phyloP scores from a whole-genome alignment of 2,888 invertebrate species.

The Lapara coniferarum region DNA sequence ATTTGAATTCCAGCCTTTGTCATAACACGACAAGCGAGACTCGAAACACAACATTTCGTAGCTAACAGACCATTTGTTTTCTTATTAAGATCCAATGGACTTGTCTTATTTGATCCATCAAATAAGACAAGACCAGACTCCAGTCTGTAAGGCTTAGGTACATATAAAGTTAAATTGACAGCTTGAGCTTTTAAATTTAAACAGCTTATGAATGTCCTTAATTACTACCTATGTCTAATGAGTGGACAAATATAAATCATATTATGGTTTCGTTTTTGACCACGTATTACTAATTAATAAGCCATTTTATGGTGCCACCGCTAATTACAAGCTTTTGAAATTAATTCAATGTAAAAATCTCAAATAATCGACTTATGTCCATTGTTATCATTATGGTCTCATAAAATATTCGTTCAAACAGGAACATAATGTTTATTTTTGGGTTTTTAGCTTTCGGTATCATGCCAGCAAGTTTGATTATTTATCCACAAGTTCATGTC shows the following conservation, averaged over 20 bases:
- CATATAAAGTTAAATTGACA: background rate
- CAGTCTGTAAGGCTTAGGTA: slow-evolving; percentile 34
- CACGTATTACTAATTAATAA: too few relatives aligned
- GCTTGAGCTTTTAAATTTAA: background rate
- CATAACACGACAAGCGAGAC: slow-evolving; percentile 31
- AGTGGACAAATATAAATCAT: background rate
- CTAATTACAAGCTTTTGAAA: too few relatives aligned
- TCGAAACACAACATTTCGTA: slow-evolving; percentile 29
- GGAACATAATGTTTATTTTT: background rate
- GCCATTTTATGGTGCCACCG: too few relatives aligned
- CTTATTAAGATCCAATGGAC: slow-evolving; percentile 22
- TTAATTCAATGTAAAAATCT: too few relatives aligned
- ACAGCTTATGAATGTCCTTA: background rate
- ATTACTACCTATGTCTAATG: background rate
- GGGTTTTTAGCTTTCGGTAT: slow-evolving; percentile 11
- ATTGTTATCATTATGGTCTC: too few relatives aligned
- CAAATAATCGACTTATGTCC: too few relatives aligned
- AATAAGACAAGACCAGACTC: too few relatives aligned
- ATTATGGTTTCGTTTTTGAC: background rate
- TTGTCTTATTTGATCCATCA: slow-evolving; percentile 35
- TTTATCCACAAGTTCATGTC: slow-evolving; percentile 25
- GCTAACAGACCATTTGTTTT: slow-evolving; percentile 39
- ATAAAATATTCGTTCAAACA: background rate
- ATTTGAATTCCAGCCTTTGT: slow-evolving; percentile 37
- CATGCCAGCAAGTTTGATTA: slow-evolving; percentile 22